phyloP scores from a whole-genome alignment of 2,113 vertebrate genomes.

The Pluvianellus socialis region DNA sequence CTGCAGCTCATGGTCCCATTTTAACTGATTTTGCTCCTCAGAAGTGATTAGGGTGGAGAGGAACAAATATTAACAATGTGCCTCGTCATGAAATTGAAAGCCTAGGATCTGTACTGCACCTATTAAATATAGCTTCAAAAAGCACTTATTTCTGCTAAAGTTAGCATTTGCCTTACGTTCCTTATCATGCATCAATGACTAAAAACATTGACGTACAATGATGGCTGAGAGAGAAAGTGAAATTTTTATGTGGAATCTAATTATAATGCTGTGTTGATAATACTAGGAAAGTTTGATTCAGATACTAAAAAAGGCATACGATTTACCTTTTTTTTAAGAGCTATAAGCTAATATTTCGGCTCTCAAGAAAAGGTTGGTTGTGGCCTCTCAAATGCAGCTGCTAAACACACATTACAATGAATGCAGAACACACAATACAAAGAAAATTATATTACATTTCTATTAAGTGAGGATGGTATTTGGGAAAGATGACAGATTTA shows the following conservation, averaged over 20 bases:
- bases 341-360: neutral
- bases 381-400: neutral
- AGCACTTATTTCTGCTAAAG: neutral
- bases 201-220: neutral
- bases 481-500: neutral
- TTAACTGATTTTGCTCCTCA: neutral
- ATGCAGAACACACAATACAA: neutral
- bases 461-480: neutral
- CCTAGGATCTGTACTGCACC: neutral
- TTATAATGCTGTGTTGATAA: neutral
- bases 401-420: neutral
- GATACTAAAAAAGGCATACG: neutral
- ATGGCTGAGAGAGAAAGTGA: neutral
- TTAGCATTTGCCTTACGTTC: neutral
- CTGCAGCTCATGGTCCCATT: neutral
- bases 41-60: neutral
- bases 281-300: neutral
- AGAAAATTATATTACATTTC: neutral
- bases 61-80: neutral
- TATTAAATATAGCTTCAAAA: neutral
- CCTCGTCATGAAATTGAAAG: neutral
- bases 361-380: neutral
- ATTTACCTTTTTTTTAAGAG: neutral
- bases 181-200: neutral
- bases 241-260: neutral